Conservation (phyloP, 37 sponge, comb jelly and placozoan genomes). For the Corticium candelabrum region DNA sequence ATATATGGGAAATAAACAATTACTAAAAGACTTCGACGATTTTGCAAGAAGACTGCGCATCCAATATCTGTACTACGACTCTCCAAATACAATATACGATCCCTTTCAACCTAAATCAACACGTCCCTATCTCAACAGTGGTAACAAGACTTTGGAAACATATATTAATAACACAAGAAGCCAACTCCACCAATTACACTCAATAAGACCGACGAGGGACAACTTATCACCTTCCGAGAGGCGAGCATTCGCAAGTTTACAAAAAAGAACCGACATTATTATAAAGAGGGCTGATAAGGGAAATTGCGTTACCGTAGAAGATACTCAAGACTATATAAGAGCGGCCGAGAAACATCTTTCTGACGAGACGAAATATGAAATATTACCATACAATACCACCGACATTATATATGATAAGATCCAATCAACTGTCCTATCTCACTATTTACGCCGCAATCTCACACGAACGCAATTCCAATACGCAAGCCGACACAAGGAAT, state of each 20-base stretch:
- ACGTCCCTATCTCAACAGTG: no score
- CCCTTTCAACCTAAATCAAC: no score
- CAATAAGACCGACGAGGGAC: no score
- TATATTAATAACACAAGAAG: no score
- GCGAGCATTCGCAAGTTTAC: background rate
- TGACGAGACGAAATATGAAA: background rate
- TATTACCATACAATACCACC: background rate
- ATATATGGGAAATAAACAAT: no score
- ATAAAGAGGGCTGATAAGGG: background rate
- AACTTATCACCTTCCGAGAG: background rate
- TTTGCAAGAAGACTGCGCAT: no score
- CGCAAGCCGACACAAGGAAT: background rate
- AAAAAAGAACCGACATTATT: background rate
- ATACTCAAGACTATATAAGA: background rate
- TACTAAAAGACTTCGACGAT: no score
- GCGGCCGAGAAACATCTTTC: background rate
- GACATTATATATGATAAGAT: background rate
- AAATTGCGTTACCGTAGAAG: background rate
- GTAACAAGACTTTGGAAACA: no score
- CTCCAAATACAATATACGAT: no score
- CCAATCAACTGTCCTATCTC: background rate
- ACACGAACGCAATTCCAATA: background rate
- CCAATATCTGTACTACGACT: no score
- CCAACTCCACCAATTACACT: no score
- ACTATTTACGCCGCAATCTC: background rate